These are phyloP conservation scores for Pseudorasbora parva DNA, from an alignment of 2,113 vertebrate species.

Conservation along the genomic window DNA sequence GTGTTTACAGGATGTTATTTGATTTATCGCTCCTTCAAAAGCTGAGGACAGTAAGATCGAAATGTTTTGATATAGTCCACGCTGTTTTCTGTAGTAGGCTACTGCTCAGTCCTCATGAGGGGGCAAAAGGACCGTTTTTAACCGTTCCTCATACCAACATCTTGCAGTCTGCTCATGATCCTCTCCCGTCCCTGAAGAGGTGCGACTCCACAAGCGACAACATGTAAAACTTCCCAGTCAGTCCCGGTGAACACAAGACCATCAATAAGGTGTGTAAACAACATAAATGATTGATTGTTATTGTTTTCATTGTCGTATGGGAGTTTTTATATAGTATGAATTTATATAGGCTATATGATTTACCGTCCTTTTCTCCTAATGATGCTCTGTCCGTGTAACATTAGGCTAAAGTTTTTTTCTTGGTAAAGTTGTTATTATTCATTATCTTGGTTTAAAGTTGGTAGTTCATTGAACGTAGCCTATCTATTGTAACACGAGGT, in stretches of 20 bases:
- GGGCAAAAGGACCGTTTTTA: slow-evolving; percentile 24
- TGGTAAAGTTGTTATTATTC: neutral
- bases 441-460: neutral
- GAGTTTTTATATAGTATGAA: neutral
- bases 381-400: neutral
- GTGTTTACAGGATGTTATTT: neutral
- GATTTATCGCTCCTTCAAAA: neutral
- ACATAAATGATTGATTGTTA: neutral
- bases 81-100: neutral
- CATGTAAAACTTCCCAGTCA: slow-evolving; percentile 15
- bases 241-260: neutral
- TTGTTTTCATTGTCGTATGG: neutral
- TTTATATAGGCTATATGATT: neutral
- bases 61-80: neutral
- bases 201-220: slow-evolving; percentile 14
- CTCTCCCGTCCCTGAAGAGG: neutral
- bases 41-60: neutral
- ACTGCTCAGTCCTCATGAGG: slow-evolving; percentile 40
- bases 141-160: slow-evolving; percentile 9
- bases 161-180: neutral
- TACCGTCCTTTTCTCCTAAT: neutral
- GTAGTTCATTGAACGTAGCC: neutral
- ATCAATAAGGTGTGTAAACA: slow-evolving; percentile 1
- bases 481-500: neutral
- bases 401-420: neutral